phyloP scores from a whole-genome alignment of 2,113 vertebrate genomes.

The Hippolais icterina region DNA sequence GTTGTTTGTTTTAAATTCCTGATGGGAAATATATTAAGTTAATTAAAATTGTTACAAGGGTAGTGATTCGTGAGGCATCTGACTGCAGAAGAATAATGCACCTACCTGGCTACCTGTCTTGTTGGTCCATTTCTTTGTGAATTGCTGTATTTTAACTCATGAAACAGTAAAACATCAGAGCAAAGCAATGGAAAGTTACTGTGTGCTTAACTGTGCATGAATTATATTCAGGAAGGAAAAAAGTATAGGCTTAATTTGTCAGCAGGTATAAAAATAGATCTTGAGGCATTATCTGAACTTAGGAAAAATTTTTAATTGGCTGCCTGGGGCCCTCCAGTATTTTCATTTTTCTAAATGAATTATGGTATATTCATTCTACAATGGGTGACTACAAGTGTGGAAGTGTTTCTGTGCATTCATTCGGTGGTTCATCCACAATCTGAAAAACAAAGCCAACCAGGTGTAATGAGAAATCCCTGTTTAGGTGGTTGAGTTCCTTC shows the following conservation, averaged over 20 bases:
- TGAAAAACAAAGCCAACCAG: conserved; percentile 6
- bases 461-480: not conserved
- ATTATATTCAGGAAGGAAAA: conserved; percentile 4
- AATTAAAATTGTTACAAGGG: conserved; percentile 34
- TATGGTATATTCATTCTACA: not conserved
- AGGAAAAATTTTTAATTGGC: not conserved
- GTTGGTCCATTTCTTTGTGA: not conserved
- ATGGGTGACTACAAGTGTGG: not conserved
- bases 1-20: not conserved
- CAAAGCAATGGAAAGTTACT: conserved; percentile 11
- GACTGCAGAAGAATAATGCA: not conserved
- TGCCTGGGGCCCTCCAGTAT: not conserved
- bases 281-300: conserved; percentile 20
- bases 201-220: not conserved
- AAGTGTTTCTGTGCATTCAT: not conserved
- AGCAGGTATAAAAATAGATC: conserved; percentile 35
- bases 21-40: conserved; percentile 9
- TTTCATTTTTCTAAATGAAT: conserved; percentile 42
- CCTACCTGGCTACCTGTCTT: not conserved
- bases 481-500: not conserved
- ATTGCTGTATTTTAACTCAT: conserved; percentile 9
- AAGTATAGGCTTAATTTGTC: conserved; percentile 14
- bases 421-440: not conserved
- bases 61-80: not conserved
- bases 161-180: not conserved